phyloP scores from a whole-genome alignment of 1,140 invertebrate species.

The Drosophila kikkawai region DNA sequence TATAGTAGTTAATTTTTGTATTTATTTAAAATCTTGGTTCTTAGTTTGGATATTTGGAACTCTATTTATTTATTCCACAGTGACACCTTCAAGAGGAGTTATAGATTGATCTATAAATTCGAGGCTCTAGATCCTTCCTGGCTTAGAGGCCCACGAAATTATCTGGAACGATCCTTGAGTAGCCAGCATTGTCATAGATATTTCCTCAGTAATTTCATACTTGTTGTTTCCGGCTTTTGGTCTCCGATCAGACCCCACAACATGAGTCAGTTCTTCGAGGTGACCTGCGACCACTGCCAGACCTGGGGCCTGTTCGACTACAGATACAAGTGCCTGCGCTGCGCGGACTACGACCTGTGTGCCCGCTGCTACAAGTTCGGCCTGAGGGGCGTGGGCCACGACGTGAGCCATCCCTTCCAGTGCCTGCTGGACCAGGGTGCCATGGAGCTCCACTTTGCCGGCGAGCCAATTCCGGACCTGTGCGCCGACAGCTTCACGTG shows the following conservation, averaged over 20 bases:
- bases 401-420: constrained; percentile 51
- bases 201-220: not conserved
- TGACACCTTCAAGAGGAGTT: no score
- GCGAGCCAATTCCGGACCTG: constrained; percentile 42
- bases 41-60: no score
- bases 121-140: no score
- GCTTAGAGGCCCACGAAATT: no score
- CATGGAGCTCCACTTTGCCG: constrained; percentile 40
- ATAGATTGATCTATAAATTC: no score
- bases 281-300: constrained; percentile 57
- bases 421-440: constrained; percentile 54
- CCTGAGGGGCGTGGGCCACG: constrained; percentile 13
- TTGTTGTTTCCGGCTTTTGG: not conserved
- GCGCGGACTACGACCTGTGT: constrained; percentile 59
- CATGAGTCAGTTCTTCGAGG: constrained; percentile 38
- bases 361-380: constrained; percentile 30
- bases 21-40: no score
- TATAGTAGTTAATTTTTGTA: no score
- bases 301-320: constrained; percentile 28
- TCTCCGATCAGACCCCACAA: not conserved
- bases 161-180: no score
- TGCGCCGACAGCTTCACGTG: constrained; percentile 68
- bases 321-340: constrained; percentile 65
- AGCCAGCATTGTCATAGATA: not conserved
- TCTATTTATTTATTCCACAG: no score